Percentiles rank a stretch among this genome's conserved stretches.
Evolutionary conservation across 2,113 vertebrate genomes (phyloP).

Genomic region (Paracanthobrama guichenoti): DNA sequence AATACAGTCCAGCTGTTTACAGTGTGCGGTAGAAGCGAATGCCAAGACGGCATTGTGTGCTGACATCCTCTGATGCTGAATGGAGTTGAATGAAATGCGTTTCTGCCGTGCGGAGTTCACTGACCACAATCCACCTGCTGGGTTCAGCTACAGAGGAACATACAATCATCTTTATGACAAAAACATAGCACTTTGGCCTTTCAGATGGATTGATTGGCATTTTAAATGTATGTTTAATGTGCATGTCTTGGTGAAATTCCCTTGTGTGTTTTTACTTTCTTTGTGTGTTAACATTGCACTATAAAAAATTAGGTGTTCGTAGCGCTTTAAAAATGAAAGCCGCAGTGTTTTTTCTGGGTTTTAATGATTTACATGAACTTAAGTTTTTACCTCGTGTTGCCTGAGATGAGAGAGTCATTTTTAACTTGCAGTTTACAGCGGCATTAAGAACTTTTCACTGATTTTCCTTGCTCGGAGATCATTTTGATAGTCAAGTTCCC

Average conservation of each 20-base stretch:
- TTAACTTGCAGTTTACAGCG: neutral
- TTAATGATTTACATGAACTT: neutral
- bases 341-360: neutral
- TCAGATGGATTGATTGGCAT: conserved; percentile 31
- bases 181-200: conserved; percentile 23
- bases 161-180: neutral
- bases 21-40: conserved; percentile 70
- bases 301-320: neutral
- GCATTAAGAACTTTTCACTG: neutral
- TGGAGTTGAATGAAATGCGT: conserved; percentile 29
- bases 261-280: neutral
- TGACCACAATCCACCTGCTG: conserved; percentile 50
- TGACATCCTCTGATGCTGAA: conserved; percentile 38
- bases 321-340: neutral
- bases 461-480: too few relatives aligned
- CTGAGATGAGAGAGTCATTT: neutral
- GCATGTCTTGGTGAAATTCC: neutral
- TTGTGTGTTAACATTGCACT: neutral
- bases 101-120: neutral
- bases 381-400: neutral
- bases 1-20: conserved; percentile 74
- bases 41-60: conserved; percentile 67
- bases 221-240: conserved; percentile 11
- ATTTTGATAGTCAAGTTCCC: too few relatives aligned
- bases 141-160: neutral